A percentile compares a stretch with the other conserved stretches of the same genome.
Conservation (phyloP, 2,113 vertebrate species). For the Lanius collurio region DNA sequence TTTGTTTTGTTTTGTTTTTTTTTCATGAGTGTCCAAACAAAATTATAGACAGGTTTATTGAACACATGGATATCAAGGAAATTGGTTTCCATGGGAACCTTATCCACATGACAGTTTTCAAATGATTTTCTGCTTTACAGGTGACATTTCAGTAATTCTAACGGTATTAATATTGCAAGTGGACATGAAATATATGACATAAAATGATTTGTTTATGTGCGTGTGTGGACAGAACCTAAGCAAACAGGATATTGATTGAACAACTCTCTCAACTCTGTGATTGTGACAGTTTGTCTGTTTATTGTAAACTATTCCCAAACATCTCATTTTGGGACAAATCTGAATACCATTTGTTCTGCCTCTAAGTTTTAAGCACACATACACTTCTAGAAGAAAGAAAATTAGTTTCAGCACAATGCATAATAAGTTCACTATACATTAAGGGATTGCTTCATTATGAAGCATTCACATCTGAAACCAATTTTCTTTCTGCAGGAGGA, state of each 20-base stretch:
- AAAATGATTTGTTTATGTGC: not conserved
- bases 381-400: conserved; percentile 4
- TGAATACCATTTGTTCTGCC: not conserved
- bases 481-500: conserved; percentile 75
- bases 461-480: conserved; percentile 71
- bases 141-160: conserved; percentile 64
- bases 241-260: not conserved
- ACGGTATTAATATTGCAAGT: not conserved
- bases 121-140: conserved; percentile 38
- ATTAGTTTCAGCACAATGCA: conserved; percentile 51
- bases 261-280: not conserved
- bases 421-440: conserved; percentile 60
- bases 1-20: too few relatives aligned
- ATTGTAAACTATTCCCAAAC: conserved; percentile 5
- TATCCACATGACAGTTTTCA: conserved; percentile 54
- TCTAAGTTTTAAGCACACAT: conserved; percentile 55
- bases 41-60: conserved; percentile 10
- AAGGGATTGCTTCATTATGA: conserved; percentile 65
- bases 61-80: conserved; percentile 28
- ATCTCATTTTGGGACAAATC: conserved; percentile 4
- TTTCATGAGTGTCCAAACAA: not conserved
- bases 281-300: not conserved
- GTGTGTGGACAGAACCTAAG: not conserved
- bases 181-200: conserved; percentile 44
- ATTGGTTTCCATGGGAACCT: conserved; percentile 64